Percentiles rank a stretch among this genome's conserved stretches.
Evolutionary conservation across 2,888 invertebrate species (phyloP).

Genomic region (Drosophila tanythrix): DNA sequence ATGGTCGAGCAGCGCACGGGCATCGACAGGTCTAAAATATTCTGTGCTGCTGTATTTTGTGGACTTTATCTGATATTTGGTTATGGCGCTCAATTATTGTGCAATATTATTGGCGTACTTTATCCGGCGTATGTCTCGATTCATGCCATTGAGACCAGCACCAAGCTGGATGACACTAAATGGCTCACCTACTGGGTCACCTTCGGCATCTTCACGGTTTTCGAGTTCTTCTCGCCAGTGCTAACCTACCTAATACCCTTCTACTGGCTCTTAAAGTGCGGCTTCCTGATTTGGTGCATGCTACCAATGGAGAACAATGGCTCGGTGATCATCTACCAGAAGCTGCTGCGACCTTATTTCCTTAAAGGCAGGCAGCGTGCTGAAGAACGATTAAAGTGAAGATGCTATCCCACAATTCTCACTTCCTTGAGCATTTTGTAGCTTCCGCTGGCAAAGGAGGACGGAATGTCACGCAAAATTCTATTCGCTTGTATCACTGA

Average conservation of each 20-base stretch:
- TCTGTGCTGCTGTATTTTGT: slow-evolving; percentile 88
- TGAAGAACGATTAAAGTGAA: slow-evolving; percentile 75
- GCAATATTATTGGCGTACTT: slow-evolving; percentile 96
- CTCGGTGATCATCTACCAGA: slow-evolving; percentile 91
- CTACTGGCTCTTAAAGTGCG: slow-evolving; percentile 97
- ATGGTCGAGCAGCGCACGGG: too few relatives aligned
- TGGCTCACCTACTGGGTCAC: slow-evolving; percentile 99
- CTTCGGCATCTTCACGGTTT: slow-evolving; percentile 95
- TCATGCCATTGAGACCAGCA: slow-evolving; percentile 91
- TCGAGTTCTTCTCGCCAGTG: slow-evolving; percentile 97
- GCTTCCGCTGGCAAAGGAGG: slow-evolving; percentile 23
- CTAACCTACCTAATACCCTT: slow-evolving; percentile 96
- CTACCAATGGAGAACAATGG: slow-evolving; percentile 93
- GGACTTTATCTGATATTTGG: slow-evolving; percentile 97
- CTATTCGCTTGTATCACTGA: slow-evolving; percentile 25
- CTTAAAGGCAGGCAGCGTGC: slow-evolving; percentile 86
- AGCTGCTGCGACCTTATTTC: slow-evolving; percentile 93
- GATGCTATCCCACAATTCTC: neutral
- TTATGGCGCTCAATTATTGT: slow-evolving; percentile 97
- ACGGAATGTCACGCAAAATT: slow-evolving; percentile 19
- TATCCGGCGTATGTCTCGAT: slow-evolving; percentile 98
- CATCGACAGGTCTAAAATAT: too few relatives aligned
- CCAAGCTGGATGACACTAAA: slow-evolving; percentile 95
- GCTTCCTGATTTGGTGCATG: slow-evolving; percentile 96
- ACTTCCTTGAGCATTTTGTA: slow-evolving; percentile 49